A percentile compares a stretch with the other conserved stretches of the same genome.
Evolutionary conservation across 2,113 vertebrate genomes (phyloP).

Genomic region (Beaufortia kweichowensis): DNA sequence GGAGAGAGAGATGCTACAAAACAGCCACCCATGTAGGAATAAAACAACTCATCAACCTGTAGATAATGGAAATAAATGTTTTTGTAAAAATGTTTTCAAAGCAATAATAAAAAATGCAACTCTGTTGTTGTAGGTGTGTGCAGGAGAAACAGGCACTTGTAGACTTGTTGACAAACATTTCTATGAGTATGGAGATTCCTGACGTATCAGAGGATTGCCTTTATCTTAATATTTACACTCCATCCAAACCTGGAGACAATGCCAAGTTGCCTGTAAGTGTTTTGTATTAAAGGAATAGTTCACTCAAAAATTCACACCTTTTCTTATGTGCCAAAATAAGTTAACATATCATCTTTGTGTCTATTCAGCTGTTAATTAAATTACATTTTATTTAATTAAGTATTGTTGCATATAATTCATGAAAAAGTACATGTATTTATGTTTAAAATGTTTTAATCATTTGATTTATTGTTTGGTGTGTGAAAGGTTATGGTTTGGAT

Average conservation of each 20-base stretch:
- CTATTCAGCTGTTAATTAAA: too few relatives aligned
- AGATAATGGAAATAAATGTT: background rate
- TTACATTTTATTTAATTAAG: too few relatives aligned
- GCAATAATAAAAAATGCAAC: background rate
- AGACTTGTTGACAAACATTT: background rate
- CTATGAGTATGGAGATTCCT: constrained; percentile 33
- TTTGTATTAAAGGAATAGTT: background rate
- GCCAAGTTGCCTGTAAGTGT: constrained; percentile 72
- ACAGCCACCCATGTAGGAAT: constrained; percentile 76
- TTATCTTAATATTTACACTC: constrained; percentile 76
- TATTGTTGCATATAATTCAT: too few relatives aligned
- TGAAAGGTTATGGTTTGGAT: constrained; percentile 87
- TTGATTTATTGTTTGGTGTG: constrained; percentile 15
- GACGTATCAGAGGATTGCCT: constrained; percentile 76
- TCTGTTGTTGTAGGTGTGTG: constrained; percentile 62
- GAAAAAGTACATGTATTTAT: too few relatives aligned
- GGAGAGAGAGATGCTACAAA: constrained; percentile 74
- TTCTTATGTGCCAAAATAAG: too few relatives aligned
- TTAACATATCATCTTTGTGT: too few relatives aligned
- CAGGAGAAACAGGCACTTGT: background rate
- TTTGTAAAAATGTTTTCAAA: background rate
- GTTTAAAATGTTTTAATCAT: background rate
- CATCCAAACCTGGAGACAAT: constrained; percentile 61
- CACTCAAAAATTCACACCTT: too few relatives aligned
- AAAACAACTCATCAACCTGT: background rate